phyloP scores from a whole-genome alignment of 92 coral and sea anemone species.

The Galaxea fascicularis region DNA sequence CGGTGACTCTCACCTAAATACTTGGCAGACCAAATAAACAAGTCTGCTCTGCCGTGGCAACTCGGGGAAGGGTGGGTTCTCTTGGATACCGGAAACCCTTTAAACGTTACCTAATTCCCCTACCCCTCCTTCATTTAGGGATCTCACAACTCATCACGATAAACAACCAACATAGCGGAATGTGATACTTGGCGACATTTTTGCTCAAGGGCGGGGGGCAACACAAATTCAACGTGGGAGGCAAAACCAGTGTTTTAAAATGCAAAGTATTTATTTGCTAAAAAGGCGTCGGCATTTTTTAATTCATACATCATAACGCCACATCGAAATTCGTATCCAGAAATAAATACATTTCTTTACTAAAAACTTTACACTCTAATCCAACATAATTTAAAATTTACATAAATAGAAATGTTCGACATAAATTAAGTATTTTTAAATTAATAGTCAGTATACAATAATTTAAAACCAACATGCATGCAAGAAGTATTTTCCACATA shows the following conservation, averaged over 20 bases:
- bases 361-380: conserved; percentile 49
- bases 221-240: not conserved
- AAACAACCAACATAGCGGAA: too few species aligned
- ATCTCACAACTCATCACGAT: too few species aligned
- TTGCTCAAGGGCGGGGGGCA: too few species aligned
- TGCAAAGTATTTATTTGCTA: conserved; percentile 42
- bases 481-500: not conserved
- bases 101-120: too few species aligned
- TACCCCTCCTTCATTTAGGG: too few species aligned
- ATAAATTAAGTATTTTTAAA: conserved; percentile 34
- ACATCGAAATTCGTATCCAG: conserved; percentile 30
- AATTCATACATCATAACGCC: conserved; percentile 37
- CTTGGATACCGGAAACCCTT: too few species aligned
- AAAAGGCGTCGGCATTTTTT: conserved; percentile 29
- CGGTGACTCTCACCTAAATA: too few species aligned
- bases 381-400: conserved; percentile 51
- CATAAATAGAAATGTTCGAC: conserved; percentile 48
- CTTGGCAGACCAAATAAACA: too few species aligned
- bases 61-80: too few species aligned
- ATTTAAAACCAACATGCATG: not conserved
- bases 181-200: too few species aligned
- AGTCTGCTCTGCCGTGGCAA: too few species aligned
- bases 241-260: not conserved
- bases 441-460: conserved; percentile 8
- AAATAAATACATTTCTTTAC: conserved; percentile 55